Percentiles rank a stretch among this genome's conserved stretches.
Evolutionary conservation across 1,140 invertebrate species (phyloP).

Genomic region (Carposina sasakii): DNA sequence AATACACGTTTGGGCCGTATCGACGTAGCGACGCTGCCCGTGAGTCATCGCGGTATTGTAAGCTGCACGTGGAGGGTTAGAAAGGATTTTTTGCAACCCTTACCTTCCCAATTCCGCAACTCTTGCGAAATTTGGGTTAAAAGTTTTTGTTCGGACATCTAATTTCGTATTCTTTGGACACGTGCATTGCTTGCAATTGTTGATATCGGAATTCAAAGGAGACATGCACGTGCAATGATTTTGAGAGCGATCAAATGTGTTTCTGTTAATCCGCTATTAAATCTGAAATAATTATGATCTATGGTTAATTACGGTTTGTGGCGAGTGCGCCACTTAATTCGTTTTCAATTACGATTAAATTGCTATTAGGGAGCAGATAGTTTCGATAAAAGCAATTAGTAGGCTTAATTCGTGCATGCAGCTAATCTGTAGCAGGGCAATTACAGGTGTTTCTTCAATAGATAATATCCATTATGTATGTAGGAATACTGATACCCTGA

Average conservation of each 20-base stretch:
- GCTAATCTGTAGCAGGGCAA: too few species aligned
- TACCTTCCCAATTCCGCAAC: constrained; percentile 68
- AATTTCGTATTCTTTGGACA: constrained; percentile 37
- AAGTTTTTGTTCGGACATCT: constrained; percentile 47
- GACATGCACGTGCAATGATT: constrained; percentile 13
- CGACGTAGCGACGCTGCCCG: constrained; percentile 43
- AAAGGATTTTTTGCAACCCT: constrained; percentile 69
- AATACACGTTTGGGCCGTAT: constrained; percentile 52
- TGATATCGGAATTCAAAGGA: constrained; percentile 5
- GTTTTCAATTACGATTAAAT: constrained; percentile 42
- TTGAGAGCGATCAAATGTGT: constrained; percentile 15
- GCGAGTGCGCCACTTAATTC: constrained; percentile 30
- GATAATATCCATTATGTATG: too few species aligned
- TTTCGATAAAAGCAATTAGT: constrained; percentile 35
- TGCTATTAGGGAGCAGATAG: constrained; percentile 27
- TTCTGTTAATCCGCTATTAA: constrained; percentile 17
- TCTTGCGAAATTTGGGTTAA: constrained; percentile 69
- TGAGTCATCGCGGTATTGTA: constrained; percentile 67
- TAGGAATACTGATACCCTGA: too few species aligned
- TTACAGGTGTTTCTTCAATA: too few species aligned
- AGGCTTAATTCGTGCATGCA: not conserved
- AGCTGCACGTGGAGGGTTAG: constrained; percentile 52
- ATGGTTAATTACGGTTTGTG: constrained; percentile 37
- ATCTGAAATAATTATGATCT: constrained; percentile 23
- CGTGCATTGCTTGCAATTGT: constrained; percentile 55